phyloP scores from a whole-genome alignment of 2,113 vertebrate genomes.

The Megaleporinus macrocephalus region DNA sequence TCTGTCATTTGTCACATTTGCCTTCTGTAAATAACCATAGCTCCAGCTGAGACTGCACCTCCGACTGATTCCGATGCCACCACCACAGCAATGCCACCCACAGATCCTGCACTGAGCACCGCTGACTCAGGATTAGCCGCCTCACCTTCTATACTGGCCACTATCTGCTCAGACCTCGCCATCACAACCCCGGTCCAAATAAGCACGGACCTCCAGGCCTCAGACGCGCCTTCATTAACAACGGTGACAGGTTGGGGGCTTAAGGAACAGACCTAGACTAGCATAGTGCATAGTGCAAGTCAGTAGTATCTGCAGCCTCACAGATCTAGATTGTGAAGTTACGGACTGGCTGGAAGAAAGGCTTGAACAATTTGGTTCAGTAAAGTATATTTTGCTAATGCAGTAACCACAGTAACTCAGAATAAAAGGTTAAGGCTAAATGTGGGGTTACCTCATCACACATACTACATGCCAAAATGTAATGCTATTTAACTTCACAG shows the following conservation, averaged over 20 bases:
- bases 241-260: constrained; percentile 28
- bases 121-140: constrained; percentile 13
- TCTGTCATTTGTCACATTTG: background rate
- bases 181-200: constrained; percentile 1
- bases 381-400: no score
- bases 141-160: background rate
- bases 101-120: background rate
- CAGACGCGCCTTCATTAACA: constrained; percentile 3
- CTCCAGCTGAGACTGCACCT: constrained; percentile 6
- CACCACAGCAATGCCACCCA: constrained; percentile 3
- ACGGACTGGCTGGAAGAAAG: no score
- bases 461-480: no score
- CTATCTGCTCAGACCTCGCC: constrained; percentile 2
- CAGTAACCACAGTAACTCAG: no score
- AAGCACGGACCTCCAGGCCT: constrained; percentile 7
- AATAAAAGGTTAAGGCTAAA: no score
- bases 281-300: constrained; percentile 6
- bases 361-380: background rate
- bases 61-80: background rate
- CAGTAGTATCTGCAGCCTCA: background rate
- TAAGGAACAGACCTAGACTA: background rate
- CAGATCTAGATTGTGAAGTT: background rate
- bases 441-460: no score
- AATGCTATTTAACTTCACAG: no score
- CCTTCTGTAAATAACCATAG: constrained; percentile 3